Conservation (phyloP, 2,888 invertebrate species). For the Helleia helle region DNA sequence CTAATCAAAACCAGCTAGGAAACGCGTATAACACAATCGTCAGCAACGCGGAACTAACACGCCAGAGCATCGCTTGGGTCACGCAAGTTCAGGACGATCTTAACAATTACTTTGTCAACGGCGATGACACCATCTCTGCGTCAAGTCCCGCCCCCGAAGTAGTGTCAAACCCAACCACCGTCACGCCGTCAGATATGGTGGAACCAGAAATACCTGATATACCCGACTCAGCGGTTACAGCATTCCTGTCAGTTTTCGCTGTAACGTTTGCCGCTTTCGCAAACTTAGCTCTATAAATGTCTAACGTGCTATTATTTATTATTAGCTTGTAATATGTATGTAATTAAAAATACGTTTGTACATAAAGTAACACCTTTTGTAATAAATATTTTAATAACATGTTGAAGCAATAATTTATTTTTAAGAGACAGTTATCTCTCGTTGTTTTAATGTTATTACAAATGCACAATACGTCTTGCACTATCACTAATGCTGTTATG, state of each 20-base stretch:
- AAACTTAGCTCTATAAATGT: neutral
- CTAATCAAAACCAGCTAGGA: neutral
- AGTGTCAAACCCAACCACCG: neutral
- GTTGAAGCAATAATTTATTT: too few relatives aligned
- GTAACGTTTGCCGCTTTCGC: neutral
- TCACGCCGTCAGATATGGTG: neutral
- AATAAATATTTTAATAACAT: too few relatives aligned
- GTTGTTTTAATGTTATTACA: too few relatives aligned
- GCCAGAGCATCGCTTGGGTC: neutral
- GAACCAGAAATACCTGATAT: neutral
- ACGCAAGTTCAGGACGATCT: neutral
- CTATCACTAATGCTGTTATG: too few relatives aligned
- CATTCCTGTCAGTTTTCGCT: conserved; percentile 3
- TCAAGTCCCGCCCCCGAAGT: neutral
- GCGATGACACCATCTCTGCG: neutral
- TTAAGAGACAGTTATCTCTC: too few relatives aligned
- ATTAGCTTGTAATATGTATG: neutral
- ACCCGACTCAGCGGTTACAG: neutral
- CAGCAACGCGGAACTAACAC: neutral
- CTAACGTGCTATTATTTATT: neutral
- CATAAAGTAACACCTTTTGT: neutral
- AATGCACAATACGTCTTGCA: too few relatives aligned
- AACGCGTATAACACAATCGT: neutral
- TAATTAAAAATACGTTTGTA: too few relatives aligned
- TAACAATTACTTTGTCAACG: conserved; percentile 1